Base-by-base conservation (phyloP, 2,888 invertebrate species). In the Gastrophysa polygoni region DNA sequence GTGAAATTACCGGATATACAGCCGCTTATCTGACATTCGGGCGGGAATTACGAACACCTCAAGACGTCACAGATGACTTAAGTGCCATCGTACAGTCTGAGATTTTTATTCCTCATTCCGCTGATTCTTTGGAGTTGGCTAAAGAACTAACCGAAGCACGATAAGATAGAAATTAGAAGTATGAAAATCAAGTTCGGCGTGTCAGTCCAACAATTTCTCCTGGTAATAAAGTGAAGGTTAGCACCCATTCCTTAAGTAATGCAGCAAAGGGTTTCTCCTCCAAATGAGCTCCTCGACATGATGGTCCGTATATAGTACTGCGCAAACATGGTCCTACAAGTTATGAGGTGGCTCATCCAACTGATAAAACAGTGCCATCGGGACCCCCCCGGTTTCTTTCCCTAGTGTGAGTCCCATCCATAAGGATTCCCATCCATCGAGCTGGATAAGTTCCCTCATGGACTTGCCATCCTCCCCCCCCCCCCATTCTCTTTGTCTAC, bases 271-370 rank as follows among this genome's bases (percentile, higher is more conserved):
- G 57, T 10, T 56, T 63, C 62, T 68, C 71, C 17, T 63, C 73
- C 4, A 78, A 78, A 52, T 72, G 77, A 55, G 68, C 68, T 11
- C 74, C 76, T 4, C 67, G 72, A 54, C 58, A 75, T 5, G 76
- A 75, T 68, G 76, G 76, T n/a, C 75, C 75, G 0, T 77, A 76
- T 32, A 14, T 68, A 2, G 66, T 73, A n/a, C 56, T 69, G 4
- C 44, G 49, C 0, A 46, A 59, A 20, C 51, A 55, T 14, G 62
- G 62, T 1, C 58, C 66, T 16, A 28, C 48, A 38, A 62, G 61
- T 24, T 67, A 63, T 29, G 64, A 66, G 32, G 28, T 68, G 2
- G 59, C 61, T 8, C 38, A 43, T 16, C 43, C 52, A 11, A n/a
- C 46, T 16, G 43, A 50, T 4, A 51, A 62, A 1, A 38, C 32